phyloP scores from a whole-genome alignment of 2,797 vertebrate genomes.

The Enteromius paludinosus region DNA sequence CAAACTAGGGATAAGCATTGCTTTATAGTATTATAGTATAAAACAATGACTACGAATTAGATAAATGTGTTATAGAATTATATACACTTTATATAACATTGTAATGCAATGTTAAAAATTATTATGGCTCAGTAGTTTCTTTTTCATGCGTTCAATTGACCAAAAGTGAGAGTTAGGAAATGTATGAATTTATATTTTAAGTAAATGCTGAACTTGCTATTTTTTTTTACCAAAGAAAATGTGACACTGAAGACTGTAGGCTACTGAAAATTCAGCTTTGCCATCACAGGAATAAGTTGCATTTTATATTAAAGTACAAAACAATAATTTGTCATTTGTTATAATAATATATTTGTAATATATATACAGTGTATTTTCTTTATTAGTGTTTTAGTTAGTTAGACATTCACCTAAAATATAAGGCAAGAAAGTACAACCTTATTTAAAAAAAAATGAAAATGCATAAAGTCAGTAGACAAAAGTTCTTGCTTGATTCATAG shows the following conservation, averaged over 20 bases:
- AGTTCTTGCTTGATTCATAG: not conserved
- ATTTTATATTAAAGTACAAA: not conserved
- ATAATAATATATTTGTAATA: not conserved
- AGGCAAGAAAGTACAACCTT: not conserved
- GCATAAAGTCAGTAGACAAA: not conserved
- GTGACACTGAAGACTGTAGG: not conserved
- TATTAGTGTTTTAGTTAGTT: not conserved
- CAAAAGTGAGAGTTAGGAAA: not conserved
- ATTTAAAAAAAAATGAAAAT: not conserved
- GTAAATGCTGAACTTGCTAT: not conserved
- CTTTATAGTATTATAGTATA: not conserved
- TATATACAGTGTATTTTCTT: not conserved
- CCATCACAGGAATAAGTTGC: not conserved
- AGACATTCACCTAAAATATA: not conserved
- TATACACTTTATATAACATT: not conserved
- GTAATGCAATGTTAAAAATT: not conserved
- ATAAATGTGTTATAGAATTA: not conserved
- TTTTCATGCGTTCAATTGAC: not conserved
- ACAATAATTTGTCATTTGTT: not conserved
- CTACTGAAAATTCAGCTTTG: not conserved
- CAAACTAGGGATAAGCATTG: not conserved
- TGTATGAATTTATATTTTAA: not conserved
- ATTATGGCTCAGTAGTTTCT: not conserved
- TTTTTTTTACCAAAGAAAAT: not conserved
- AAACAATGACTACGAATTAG: not conserved